These are phyloP conservation scores for Amphibalanus amphitrite DNA, from an alignment of 1,140 invertebrate species.

Conservation along the genomic window DNA sequence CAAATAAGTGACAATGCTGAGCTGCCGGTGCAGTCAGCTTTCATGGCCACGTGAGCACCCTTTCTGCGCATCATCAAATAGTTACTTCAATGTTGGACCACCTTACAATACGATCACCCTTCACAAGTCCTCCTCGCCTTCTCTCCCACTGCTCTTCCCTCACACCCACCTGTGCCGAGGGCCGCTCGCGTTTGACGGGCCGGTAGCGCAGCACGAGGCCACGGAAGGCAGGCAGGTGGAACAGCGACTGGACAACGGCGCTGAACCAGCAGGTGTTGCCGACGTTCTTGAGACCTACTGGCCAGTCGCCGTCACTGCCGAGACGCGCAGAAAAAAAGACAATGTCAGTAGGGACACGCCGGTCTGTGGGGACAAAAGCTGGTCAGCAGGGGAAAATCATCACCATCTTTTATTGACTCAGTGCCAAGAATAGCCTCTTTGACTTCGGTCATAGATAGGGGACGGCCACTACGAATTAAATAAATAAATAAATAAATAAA, in stretches of 20 bases:
- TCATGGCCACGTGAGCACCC: background rate
- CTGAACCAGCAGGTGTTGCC: conserved; percentile 39
- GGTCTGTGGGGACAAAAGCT: too few species aligned
- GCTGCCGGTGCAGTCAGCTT: background rate
- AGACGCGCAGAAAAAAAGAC: too few species aligned
- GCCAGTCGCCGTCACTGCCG: conserved; percentile 23
- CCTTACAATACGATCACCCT: background rate
- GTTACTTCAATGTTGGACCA: background rate
- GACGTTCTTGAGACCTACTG: conserved; percentile 35
- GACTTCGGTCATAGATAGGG: too few species aligned
- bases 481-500: too few species aligned
- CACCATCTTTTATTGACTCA: too few species aligned
- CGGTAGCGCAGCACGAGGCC: conserved; percentile 28
- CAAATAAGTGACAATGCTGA: background rate
- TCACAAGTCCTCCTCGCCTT: conserved; percentile 6
- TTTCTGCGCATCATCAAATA: background rate
- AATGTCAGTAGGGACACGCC: too few species aligned
- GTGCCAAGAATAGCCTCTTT: too few species aligned
- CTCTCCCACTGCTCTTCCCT: background rate
- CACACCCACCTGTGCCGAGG: conserved; percentile 4
- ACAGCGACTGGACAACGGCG: conserved; percentile 34
- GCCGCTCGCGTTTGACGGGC: conserved; percentile 15
- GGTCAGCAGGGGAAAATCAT: too few species aligned
- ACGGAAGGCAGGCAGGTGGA: conserved; percentile 30
- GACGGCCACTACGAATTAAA: too few species aligned